Percentiles rank a stretch among this genome's conserved stretches.
Evolutionary conservation across 2,113 vertebrate species (phyloP).

Genomic region (Pygoscelis adeliae): DNA sequence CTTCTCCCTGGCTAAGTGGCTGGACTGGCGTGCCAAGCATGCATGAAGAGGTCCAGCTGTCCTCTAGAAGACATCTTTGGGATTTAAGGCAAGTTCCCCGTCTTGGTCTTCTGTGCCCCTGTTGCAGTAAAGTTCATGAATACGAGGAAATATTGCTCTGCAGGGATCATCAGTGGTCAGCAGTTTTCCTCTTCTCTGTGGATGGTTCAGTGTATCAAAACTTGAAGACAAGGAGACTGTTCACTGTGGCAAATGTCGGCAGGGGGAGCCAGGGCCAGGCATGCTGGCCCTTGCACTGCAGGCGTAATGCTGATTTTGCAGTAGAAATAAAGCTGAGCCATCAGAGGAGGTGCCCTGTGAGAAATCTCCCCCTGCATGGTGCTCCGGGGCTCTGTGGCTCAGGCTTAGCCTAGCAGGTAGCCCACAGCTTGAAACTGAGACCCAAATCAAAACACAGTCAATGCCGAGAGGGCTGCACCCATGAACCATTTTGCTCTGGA

Average conservation of each 20-base stretch:
- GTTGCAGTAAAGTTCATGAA: neutral
- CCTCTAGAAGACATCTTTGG: neutral
- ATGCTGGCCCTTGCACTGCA: neutral
- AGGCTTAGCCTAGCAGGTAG: neutral
- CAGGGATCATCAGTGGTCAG: neutral
- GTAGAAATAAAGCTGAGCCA: neutral
- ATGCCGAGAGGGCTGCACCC: neutral
- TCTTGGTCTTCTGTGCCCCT: neutral
- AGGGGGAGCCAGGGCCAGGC: neutral
- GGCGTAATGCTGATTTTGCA: neutral
- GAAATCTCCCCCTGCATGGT: neutral
- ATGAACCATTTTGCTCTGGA: neutral
- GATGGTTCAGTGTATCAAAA: neutral
- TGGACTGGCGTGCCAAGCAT: neutral
- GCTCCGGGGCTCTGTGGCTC: neutral
- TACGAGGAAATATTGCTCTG: neutral
- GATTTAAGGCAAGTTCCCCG: slow-evolving; percentile 53
- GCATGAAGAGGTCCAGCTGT: neutral
- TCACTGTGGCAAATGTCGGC: neutral
- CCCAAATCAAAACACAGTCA: neutral
- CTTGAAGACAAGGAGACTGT: neutral
- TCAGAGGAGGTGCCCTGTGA: neutral
- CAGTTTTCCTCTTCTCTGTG: neutral
- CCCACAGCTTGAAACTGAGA: neutral
- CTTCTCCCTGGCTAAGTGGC: neutral